These are phyloP conservation scores for Blennius ocellaris DNA, from an alignment of 2,113 vertebrate species.

Conservation along the genomic window DNA sequence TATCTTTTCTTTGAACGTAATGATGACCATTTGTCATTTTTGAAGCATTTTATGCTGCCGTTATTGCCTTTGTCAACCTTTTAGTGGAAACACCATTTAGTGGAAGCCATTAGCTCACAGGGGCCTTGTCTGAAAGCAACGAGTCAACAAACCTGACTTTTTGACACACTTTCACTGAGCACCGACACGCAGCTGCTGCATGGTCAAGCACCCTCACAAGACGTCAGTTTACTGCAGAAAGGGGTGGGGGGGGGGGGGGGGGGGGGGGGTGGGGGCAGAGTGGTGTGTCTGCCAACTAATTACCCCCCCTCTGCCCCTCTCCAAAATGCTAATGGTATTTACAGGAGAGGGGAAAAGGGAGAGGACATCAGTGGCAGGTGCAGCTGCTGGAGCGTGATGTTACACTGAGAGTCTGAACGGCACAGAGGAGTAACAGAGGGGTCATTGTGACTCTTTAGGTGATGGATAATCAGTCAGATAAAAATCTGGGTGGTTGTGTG, in stretches of 20 bases:
- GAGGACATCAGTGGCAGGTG: conserved; percentile 69
- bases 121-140: conserved; percentile 17
- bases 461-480: conserved; percentile 51
- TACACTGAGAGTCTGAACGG: conserved; percentile 21
- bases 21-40: too few species aligned
- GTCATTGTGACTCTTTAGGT: conserved; percentile 52
- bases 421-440: conserved; percentile 37
- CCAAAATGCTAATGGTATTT: conserved; percentile 71
- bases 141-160: conserved; percentile 53
- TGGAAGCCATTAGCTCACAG: conserved; percentile 17
- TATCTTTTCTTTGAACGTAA: too few species aligned
- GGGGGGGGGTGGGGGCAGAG: not conserved
- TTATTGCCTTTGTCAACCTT: not conserved
- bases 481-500: conserved; percentile 16
- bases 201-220: conserved; percentile 52
- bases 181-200: conserved; percentile 53
- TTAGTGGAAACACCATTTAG: conserved; percentile 21
- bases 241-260: not conserved
- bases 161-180: conserved; percentile 32
- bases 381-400: conserved; percentile 58
- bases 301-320: conserved; percentile 43
- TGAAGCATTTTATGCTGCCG: too few species aligned
- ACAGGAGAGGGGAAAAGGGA: conserved; percentile 50
- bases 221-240: conserved; percentile 39
- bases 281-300: conserved; percentile 39